Conservation (phyloP, 2,888 invertebrate species). For the Ditula angustiorana region DNA sequence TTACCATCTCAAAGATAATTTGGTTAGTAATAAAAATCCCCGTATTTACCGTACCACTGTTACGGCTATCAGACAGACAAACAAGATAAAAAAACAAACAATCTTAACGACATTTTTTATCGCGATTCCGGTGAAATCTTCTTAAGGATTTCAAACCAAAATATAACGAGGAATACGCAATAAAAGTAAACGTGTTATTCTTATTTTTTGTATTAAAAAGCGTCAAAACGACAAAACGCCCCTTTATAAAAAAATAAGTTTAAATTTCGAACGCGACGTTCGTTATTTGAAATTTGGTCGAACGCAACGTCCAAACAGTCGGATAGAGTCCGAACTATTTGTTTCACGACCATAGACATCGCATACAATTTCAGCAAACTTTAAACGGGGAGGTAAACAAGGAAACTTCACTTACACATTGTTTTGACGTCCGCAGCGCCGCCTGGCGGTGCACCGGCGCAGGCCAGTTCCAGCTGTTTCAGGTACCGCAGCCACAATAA, state of each 20-base stretch:
- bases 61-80: conserved; percentile 67
- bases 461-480: conserved; percentile 79
- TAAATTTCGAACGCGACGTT: not conserved
- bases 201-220: not conserved
- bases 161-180: conserved; percentile 28
- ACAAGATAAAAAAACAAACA: conserved; percentile 71
- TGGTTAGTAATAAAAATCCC: conserved; percentile 64
- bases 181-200: conserved; percentile 27
- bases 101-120: conserved; percentile 76
- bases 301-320: not conserved
- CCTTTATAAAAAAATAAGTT: not conserved
- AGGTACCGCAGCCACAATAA: conserved; percentile 81
- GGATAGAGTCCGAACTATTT: not conserved
- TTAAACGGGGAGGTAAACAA: conserved; percentile 51
- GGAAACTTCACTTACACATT: conserved; percentile 69
- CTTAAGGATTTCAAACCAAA: conserved; percentile 27
- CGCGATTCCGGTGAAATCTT: conserved; percentile 64
- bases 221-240: not conserved
- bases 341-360: conserved; percentile 20
- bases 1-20: conserved; percentile 57
- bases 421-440: conserved; percentile 78
- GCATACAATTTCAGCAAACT: conserved; percentile 35
- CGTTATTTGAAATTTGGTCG: not conserved
- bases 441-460: conserved; percentile 69
- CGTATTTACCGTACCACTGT: conserved; percentile 70